phyloP scores from a whole-genome alignment of 1,140 invertebrate genomes.

The Pogonomyrmex barbatus region DNA sequence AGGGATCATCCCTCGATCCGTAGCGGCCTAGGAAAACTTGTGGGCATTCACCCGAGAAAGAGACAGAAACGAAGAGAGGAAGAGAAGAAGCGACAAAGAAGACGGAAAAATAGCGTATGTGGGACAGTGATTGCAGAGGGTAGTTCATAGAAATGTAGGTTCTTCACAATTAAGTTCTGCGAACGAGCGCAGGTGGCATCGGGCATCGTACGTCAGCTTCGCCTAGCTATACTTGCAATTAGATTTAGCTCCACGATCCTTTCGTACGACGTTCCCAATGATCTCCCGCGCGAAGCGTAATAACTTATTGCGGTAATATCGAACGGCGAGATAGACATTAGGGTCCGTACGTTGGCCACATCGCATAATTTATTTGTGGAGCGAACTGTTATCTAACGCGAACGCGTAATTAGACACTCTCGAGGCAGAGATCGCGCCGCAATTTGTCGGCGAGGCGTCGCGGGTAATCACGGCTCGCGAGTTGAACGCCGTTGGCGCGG shows the following conservation, averaged over 20 bases:
- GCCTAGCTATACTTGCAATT: conserved; percentile 53
- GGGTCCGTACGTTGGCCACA: not conserved
- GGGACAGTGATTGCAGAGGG: conserved; percentile 60
- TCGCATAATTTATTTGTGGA: conserved; percentile 27
- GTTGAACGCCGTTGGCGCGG: not conserved
- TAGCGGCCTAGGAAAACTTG: not conserved
- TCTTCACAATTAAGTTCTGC: conserved; percentile 65
- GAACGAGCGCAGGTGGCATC: conserved; percentile 69
- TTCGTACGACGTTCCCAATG: conserved; percentile 1
- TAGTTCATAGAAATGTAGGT: conserved; percentile 64
- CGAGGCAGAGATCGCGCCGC: not conserved
- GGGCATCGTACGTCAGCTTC: conserved; percentile 49
- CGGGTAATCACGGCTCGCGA: conserved; percentile 12
- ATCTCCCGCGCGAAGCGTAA: conserved; percentile 19
- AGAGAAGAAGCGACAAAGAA: not conserved
- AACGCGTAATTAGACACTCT: conserved; percentile 36
- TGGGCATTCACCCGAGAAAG: not conserved
- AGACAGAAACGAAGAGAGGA: not conserved
- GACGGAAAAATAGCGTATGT: conserved; percentile 51
- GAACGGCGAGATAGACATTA: conserved; percentile 37
- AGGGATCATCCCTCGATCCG: conserved; percentile 50
- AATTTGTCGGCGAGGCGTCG: conserved; percentile 46
- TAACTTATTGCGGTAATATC: conserved; percentile 46
- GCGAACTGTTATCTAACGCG: conserved; percentile 48
- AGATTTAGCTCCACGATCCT: conserved; percentile 47